Percentiles rank a stretch among this genome's conserved stretches.
phyloP scores from a whole-genome alignment of 2,888 invertebrate species.

The Thecocarcelia acutangulata region DNA sequence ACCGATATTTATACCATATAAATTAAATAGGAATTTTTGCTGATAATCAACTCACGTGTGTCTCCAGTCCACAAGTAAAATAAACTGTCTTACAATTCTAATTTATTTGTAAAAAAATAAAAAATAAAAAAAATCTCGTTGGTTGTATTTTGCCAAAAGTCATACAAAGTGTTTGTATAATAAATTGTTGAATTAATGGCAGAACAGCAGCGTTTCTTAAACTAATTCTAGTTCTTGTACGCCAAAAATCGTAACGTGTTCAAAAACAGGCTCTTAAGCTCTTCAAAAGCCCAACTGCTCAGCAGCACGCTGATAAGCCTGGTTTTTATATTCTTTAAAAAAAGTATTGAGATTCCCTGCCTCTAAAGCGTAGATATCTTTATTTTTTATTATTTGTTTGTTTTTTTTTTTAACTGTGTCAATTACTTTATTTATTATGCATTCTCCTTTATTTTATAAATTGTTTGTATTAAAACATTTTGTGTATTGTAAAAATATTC shows the following conservation, averaged over 20 bases:
- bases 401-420: slow-evolving; percentile 46
- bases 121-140: no score
- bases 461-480: slow-evolving; percentile 18
- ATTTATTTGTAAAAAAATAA: slow-evolving; percentile 55
- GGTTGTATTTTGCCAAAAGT: slow-evolving; percentile 9
- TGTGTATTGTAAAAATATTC: not conserved
- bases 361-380: slow-evolving; percentile 37
- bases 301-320: no score
- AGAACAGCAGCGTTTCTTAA: slow-evolving; percentile 23
- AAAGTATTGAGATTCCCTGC: slow-evolving; percentile 19
- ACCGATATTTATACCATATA: slow-evolving; percentile 47
- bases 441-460: slow-evolving; percentile 18
- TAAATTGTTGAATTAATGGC: slow-evolving; percentile 17
- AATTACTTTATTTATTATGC: slow-evolving; percentile 48
- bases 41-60: slow-evolving; percentile 52
- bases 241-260: not conserved
- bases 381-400: slow-evolving; percentile 11
- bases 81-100: slow-evolving; percentile 54
- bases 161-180: slow-evolving; percentile 15
- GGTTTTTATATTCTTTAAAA: not conserved
- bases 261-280: no score
- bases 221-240: not conserved
- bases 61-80: slow-evolving; percentile 32
- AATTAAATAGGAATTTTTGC: slow-evolving; percentile 24
- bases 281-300: no score